A percentile compares a stretch with the other conserved stretches of the same genome.
These are phyloP conservation scores for Gymnopithys bicolor DNA, from an alignment of 2,797 vertebrate species.

Conservation along the genomic window DNA sequence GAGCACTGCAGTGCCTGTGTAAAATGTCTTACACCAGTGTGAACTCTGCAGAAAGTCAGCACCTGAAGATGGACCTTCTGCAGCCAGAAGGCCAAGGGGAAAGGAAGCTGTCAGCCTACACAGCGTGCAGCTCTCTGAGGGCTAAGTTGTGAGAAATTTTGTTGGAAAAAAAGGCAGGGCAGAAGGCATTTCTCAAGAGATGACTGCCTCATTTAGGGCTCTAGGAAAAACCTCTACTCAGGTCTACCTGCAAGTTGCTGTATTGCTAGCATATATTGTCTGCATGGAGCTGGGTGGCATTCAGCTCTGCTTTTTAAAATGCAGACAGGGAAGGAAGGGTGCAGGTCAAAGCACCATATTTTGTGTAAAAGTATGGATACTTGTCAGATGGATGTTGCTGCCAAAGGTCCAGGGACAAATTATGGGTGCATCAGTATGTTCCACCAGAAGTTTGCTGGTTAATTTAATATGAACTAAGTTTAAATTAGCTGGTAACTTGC, in stretches of 20 bases:
- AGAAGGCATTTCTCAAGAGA: neutral
- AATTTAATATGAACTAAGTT: neutral
- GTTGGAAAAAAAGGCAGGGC: neutral
- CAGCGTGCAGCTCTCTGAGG: neutral
- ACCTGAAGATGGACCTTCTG: neutral
- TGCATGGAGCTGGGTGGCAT: neutral
- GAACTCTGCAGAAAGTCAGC: neutral
- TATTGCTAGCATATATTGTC: neutral
- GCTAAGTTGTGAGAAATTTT: neutral
- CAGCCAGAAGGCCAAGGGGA: neutral
- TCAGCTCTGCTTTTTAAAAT: neutral
- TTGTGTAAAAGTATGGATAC: neutral
- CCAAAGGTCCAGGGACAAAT: neutral
- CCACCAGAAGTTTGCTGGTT: neutral
- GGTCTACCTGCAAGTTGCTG: neutral
- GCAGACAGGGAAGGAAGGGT: neutral
- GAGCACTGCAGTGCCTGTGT: neutral
- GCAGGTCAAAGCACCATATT: neutral
- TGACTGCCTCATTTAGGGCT: neutral
- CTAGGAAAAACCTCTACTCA: neutral
- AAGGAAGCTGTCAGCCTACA: neutral
- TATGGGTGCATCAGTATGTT: neutral
- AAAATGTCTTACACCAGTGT: neutral
- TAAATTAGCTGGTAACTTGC: neutral
- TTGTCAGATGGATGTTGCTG: neutral